These are phyloP conservation scores for Diorhabda sublineata DNA, from an alignment of 1,140 invertebrate species.

Conservation along the genomic window DNA sequence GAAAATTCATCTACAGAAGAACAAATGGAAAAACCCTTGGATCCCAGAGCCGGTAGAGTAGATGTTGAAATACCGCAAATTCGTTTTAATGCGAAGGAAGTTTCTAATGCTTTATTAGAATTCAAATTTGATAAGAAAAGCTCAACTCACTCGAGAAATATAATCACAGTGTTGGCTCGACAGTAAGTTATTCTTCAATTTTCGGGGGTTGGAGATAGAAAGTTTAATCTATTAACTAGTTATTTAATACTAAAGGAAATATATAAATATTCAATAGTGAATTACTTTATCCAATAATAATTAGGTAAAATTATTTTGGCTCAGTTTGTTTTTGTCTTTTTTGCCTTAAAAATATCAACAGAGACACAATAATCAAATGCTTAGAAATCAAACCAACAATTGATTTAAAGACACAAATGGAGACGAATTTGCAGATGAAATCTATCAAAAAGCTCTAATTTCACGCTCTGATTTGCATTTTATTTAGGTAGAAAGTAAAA, in stretches of 20 bases:
- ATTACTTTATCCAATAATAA: constrained; percentile 4
- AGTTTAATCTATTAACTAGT: too few species aligned
- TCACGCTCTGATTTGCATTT: too few species aligned
- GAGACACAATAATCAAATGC: too few species aligned
- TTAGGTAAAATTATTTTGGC: too few species aligned
- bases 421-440: too few species aligned
- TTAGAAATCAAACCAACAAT: too few species aligned
- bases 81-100: constrained; percentile 54
- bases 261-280: not conserved
- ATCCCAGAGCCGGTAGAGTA: constrained; percentile 75
- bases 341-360: too few species aligned
- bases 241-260: too few species aligned
- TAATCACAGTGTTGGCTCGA: constrained; percentile 48
- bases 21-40: constrained; percentile 49
- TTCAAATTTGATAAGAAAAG: constrained; percentile 49
- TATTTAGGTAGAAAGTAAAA: too few species aligned
- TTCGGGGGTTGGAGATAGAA: not conserved
- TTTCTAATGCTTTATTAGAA: constrained; percentile 49
- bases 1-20: constrained; percentile 21
- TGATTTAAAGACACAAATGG: too few species aligned
- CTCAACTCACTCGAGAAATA: constrained; percentile 50
- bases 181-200: constrained; percentile 45
- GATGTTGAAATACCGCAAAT: constrained; percentile 68
- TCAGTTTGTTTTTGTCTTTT: too few species aligned
- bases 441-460: too few species aligned